Evolutionary conservation across 2,113 vertebrate genomes (phyloP).

Genomic region (Crocuta crocuta): DNA sequence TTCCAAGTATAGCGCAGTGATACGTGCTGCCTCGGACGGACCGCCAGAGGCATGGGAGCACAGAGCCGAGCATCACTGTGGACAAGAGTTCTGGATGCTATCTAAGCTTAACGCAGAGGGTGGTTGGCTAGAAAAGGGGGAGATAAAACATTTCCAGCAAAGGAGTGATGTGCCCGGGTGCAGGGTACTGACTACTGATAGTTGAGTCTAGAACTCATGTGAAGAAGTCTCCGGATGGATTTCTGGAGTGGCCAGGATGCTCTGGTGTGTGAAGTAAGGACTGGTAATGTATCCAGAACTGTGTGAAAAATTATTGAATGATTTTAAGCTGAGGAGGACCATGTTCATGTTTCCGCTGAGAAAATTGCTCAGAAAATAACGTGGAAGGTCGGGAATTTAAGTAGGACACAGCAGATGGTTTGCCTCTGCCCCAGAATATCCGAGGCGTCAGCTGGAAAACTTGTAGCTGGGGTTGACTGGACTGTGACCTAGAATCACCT

Average conservation of each 20-base stretch:
- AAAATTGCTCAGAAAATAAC: not conserved
- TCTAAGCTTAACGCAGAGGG: not conserved
- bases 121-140: too few species aligned
- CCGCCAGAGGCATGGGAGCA: accelerated
- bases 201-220: not conserved
- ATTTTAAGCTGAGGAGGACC: not conserved
- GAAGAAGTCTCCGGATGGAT: not conserved
- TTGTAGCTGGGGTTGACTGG: accelerated
- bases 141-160: not conserved
- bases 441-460: not conserved
- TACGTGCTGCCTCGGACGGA: accelerated
- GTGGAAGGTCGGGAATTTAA: not conserved
- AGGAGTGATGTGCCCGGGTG: not conserved
- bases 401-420: not conserved
- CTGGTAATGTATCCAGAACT: accelerated
- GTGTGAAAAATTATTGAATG: not conserved
- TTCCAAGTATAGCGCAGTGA: too few species aligned
- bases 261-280: not conserved
- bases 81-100: not conserved
- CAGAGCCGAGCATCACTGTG: too few species aligned
- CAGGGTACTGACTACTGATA: too few species aligned
- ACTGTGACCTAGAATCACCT: not conserved
- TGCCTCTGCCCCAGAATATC: not conserved
- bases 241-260: too few species aligned
- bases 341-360: not conserved